Evolutionary conservation across 2,888 invertebrate species (phyloP).

Genomic region (Octonoba sinensis): DNA sequence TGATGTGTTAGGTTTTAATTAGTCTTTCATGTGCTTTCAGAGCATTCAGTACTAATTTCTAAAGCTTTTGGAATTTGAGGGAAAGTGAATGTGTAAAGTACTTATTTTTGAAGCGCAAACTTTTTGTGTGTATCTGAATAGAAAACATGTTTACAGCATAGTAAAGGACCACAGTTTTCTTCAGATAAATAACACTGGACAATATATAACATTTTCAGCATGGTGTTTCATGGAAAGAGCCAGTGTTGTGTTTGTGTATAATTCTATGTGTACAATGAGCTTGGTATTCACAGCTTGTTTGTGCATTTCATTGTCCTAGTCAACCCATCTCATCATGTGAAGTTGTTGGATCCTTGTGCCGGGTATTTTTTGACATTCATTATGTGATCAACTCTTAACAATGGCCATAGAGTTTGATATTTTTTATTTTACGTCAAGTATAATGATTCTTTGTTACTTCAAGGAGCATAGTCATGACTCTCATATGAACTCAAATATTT

Average conservation of each 20-base stretch:
- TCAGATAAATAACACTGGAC: background rate
- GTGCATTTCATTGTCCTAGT: slow-evolving; percentile 89
- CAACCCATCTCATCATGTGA: slow-evolving; percentile 52
- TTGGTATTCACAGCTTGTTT: slow-evolving; percentile 41
- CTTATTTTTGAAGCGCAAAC: no score
- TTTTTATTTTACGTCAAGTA: slow-evolving; percentile 19
- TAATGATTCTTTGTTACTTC: slow-evolving; percentile 11
- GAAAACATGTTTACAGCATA: no score
- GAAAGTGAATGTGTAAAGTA: no score
- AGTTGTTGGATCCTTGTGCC: slow-evolving; percentile 11
- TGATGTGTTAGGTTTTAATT: no score
- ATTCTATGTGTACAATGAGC: slow-evolving; percentile 58
- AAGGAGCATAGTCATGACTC: slow-evolving; percentile 7
- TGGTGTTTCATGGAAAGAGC: slow-evolving; percentile 69
- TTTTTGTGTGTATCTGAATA: no score
- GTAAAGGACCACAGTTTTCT: background rate
- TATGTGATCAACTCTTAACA: background rate
- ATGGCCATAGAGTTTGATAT: slow-evolving; percentile 5
- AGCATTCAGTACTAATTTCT: no score
- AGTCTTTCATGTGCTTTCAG: no score
- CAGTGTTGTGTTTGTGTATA: slow-evolving; percentile 32
- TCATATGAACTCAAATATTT: background rate
- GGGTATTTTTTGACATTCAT: slow-evolving; percentile 22
- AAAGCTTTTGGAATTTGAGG: no score
- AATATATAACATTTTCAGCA: background rate